Evolutionary conservation across 2,113 vertebrate species (phyloP).

Genomic region (Chionis minor): DNA sequence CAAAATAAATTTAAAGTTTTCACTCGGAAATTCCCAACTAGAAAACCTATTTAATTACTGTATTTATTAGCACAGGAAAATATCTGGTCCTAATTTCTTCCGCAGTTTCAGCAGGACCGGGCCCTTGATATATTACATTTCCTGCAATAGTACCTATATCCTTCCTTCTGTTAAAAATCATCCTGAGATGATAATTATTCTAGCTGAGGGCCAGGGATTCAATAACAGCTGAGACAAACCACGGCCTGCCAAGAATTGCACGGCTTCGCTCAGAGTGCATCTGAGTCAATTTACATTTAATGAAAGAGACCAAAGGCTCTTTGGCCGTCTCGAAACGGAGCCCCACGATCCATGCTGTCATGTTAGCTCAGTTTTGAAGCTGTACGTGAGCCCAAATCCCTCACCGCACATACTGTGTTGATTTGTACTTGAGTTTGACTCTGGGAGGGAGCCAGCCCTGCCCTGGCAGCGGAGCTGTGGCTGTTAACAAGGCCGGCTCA

Average conservation of each 20-base stretch:
- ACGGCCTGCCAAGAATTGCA: neutral
- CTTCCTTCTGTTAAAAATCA: slow-evolving; percentile 47
- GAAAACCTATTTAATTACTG: slow-evolving; percentile 6
- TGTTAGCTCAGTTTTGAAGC: neutral
- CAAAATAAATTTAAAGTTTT: neutral
- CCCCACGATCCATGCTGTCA: neutral
- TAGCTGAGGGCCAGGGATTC: slow-evolving; percentile 3
- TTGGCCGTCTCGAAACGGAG: neutral
- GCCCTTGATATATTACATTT: slow-evolving; percentile 13
- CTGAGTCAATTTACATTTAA: neutral
- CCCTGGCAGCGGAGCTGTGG: neutral
- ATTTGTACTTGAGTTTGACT: neutral
- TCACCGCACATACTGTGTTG: neutral
- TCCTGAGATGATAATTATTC: slow-evolving; percentile 33
- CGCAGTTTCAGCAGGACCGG: neutral
- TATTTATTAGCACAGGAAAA: slow-evolving; percentile 32
- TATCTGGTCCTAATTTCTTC: slow-evolving; percentile 15
- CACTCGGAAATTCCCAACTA: neutral
- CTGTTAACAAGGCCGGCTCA: neutral
- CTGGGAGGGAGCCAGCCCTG: neutral
- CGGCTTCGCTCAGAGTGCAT: neutral
- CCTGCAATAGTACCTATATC: slow-evolving; percentile 14
- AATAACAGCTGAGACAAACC: slow-evolving; percentile 26
- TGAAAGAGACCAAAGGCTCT: neutral
- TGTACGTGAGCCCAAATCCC: neutral